phyloP scores from a whole-genome alignment of 2,888 invertebrate species.

The Harpalus rubripes region DNA sequence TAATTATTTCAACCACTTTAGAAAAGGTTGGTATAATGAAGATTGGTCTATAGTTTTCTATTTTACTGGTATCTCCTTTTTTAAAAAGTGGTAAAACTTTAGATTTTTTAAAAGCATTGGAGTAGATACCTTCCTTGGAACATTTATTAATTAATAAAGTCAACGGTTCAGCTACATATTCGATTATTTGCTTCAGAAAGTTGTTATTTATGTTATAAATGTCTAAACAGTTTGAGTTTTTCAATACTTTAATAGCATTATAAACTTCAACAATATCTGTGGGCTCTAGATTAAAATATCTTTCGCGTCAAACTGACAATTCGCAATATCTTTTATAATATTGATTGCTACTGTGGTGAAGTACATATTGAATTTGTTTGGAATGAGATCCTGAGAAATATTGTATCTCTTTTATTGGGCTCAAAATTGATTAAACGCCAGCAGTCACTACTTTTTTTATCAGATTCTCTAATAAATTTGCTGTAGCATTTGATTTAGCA shows the following conservation, averaged over 20 bases:
- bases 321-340: too few relatives aligned
- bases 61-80: conserved; percentile 18
- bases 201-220: background rate
- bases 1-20: background rate
- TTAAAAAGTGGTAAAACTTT: conserved; percentile 56
- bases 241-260: background rate
- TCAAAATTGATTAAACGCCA: too few relatives aligned
- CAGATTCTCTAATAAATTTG: too few relatives aligned
- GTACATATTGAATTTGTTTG: too few relatives aligned
- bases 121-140: conserved; percentile 46
- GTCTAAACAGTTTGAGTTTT: background rate
- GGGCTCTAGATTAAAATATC: background rate
- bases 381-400: too few relatives aligned
- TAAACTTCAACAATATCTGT: background rate
- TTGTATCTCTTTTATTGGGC: too few relatives aligned
- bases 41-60: conserved; percentile 57
- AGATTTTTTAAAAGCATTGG: conserved; percentile 52
- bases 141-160: background rate
- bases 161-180: background rate
- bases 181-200: background rate
- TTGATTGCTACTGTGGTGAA: too few relatives aligned
- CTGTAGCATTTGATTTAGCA: too few relatives aligned
- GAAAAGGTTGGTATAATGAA: background rate
- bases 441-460: too few relatives aligned
- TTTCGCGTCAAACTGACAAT: background rate